Conservation (phyloP, 2,113 vertebrate genomes). For the Leiothrix lutea region DNA sequence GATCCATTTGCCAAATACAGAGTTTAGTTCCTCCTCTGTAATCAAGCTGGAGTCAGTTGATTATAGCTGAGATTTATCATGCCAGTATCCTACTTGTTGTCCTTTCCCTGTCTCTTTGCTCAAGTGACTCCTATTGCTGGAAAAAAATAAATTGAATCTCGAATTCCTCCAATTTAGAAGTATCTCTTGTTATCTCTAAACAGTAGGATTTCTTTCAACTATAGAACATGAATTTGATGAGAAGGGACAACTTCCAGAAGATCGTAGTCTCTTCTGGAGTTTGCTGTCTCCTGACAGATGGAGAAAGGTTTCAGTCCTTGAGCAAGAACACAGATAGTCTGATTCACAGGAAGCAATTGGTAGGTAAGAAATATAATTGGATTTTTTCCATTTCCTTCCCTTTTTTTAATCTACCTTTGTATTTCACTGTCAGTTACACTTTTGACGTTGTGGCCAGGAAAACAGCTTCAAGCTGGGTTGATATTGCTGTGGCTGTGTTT, state of each 20-base stretch:
- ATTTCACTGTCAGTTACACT: background rate
- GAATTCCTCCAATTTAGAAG: background rate
- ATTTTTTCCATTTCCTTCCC: conserved; percentile 20
- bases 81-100: conserved; percentile 6
- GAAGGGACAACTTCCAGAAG: background rate
- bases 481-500: background rate
- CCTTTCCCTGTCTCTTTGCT: conserved; percentile 21
- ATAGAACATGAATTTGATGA: background rate
- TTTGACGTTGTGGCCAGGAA: background rate
- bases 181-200: background rate
- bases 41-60: conserved; percentile 57
- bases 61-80: conserved; percentile 47
- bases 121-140: background rate
- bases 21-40: conserved; percentile 53
- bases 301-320: conserved; percentile 1
- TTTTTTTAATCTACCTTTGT: background rate
- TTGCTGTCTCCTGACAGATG: background rate
- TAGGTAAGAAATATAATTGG: conserved; percentile 18
- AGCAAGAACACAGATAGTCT: background rate
- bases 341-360: conserved; percentile 37
- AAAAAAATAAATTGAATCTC: background rate
- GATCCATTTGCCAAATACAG: conserved; percentile 56
- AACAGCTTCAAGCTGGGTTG: background rate
- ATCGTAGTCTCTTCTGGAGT: background rate
- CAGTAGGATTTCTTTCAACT: conserved; percentile 22